Evolutionary conservation across 2,888 invertebrate genomes (phyloP), one percentile per base, ranked within the genome.

Genomic region (Digitonthophagus gazella): DNA sequence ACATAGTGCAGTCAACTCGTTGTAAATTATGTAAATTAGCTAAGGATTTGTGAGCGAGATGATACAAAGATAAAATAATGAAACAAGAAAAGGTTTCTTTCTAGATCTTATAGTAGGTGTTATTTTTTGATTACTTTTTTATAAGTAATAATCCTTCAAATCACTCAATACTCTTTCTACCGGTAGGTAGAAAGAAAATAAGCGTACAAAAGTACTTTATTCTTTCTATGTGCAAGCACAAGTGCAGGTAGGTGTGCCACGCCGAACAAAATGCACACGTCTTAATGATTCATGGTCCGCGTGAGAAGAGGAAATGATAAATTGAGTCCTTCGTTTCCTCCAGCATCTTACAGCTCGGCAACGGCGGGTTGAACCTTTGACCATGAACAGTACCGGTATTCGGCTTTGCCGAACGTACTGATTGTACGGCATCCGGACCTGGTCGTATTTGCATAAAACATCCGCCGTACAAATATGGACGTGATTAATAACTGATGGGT

Each of bases 211-310:
- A 44, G n/a, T 44, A 8, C 8, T 8, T 44, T 44, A 44, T 44
- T n/a, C n/a, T n/a, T n/a, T n/a, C n/a, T n/a, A n/a, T n/a, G n/a
- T n/a, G n/a, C n/a, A n/a, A n/a, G n/a, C n/a, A n/a, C n/a, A n/a
- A n/a, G n/a, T 44, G 22, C 28, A 44, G 61, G 61, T 61, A 61
- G 61, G 61, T 61, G 61, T 61, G 61, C 20, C 18, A 20, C 61
- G 28, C 28, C 28, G 20, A 19, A 61, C 61, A 61, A 61, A 61
- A 61, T 16, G 61, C 18, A 61, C 61, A 61, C 18, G 61, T 61
- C 61, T 18, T 19, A 61, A 61, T 61, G 61, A 61, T 61, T 61
- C 61, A 61, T 61, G 61, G 61, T 19, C 61, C 18, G 61, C 6
- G 8, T 16, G 57, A 15, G 57, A 15, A 57, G 57, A 16, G 61